phyloP scores from a whole-genome alignment of 2,888 invertebrate genomes.

The Gymnocheta viridis region DNA sequence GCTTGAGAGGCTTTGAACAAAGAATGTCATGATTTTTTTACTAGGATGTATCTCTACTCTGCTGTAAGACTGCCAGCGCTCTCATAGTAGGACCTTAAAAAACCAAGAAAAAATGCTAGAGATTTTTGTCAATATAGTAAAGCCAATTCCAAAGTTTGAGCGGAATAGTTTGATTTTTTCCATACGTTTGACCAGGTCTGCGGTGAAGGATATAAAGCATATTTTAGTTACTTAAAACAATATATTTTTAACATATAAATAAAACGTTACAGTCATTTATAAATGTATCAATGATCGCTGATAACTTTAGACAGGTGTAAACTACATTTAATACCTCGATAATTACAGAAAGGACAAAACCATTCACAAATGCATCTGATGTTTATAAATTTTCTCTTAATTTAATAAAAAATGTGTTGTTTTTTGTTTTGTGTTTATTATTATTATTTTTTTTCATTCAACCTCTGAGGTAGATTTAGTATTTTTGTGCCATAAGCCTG shows the following conservation, averaged over 20 bases:
- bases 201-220: background rate
- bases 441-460: background rate
- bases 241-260: too few species aligned
- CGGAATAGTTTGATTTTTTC: too few species aligned
- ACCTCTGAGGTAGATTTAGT: slow-evolving; percentile 6
- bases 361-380: background rate
- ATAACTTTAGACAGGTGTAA: slow-evolving; percentile 60
- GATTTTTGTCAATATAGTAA: too few species aligned
- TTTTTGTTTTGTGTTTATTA: background rate
- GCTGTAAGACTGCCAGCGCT: too few species aligned
- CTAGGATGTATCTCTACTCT: too few species aligned
- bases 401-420: background rate
- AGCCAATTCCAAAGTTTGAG: too few species aligned
- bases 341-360: slow-evolving; percentile 38
- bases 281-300: background rate
- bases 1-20: too few species aligned
- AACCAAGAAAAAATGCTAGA: too few species aligned
- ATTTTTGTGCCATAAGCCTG: slow-evolving; percentile 22
- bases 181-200: too few species aligned
- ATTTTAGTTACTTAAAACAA: background rate
- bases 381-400: slow-evolving; percentile 8
- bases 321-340: slow-evolving; percentile 61
- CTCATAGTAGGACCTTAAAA: too few species aligned
- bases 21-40: too few species aligned
- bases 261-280: slow-evolving; percentile 36